Evolutionary conservation across 2,113 vertebrate genomes (phyloP).

Genomic region (Petaurus breviceps): DNA sequence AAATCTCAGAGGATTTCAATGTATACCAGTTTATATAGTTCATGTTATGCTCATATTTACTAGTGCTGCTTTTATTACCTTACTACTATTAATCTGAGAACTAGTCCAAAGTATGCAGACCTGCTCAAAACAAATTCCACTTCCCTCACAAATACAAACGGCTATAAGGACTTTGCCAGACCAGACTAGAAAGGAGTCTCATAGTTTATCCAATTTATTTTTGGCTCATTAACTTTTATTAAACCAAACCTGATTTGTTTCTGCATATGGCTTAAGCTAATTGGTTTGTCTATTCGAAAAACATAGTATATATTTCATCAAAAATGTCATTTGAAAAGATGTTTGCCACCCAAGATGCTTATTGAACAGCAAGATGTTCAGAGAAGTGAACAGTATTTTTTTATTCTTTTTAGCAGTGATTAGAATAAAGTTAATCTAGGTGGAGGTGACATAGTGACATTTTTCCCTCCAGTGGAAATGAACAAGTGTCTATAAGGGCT

Average conservation of each 20-base stretch:
- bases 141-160: constrained; percentile 34
- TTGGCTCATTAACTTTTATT: background rate
- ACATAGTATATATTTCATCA: constrained; percentile 4
- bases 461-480: constrained; percentile 48
- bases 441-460: constrained; percentile 19
- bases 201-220: constrained; percentile 29
- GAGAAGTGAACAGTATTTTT: background rate
- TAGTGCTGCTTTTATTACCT: background rate
- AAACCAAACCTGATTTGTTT: background rate
- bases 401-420: constrained; percentile 31
- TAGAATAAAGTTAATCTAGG: background rate
- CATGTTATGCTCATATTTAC: background rate
- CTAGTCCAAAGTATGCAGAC: background rate
- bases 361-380: background rate
- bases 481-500: constrained; percentile 21
- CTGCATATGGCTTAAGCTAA: background rate
- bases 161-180: background rate
- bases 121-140: background rate
- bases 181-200: background rate
- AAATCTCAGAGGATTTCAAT: background rate
- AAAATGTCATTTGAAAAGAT: constrained; percentile 22
- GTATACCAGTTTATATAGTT: background rate
- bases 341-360: constrained; percentile 6
- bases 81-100: background rate
- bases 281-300: background rate